phyloP scores from a whole-genome alignment of 2,113 vertebrate genomes.

The Lycaon pictus region DNA sequence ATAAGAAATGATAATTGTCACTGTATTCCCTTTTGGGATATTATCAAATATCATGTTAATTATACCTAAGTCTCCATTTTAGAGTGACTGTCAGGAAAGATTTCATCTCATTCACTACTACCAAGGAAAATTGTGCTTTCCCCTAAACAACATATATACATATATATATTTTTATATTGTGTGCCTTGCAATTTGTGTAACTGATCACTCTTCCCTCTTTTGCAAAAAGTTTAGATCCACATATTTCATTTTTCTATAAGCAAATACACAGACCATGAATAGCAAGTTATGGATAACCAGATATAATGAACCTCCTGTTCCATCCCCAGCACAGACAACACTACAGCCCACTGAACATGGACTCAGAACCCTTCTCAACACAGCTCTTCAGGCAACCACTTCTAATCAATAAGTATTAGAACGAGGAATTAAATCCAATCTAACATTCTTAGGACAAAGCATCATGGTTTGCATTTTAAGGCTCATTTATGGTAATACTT shows the following conservation, averaged over 20 bases:
- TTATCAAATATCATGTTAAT: background rate
- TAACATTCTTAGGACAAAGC: background rate
- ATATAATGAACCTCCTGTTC: background rate
- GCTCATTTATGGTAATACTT: background rate
- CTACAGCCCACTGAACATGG: background rate
- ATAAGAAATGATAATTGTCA: background rate
- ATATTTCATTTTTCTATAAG: background rate
- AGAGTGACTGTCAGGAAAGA: background rate
- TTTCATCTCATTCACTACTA: background rate
- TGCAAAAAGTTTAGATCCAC: background rate
- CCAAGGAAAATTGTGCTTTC: background rate
- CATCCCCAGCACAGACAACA: background rate
- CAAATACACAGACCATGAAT: background rate
- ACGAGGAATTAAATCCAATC: background rate
- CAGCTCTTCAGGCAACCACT: background rate
- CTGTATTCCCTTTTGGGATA: background rate
- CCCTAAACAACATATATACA: background rate
- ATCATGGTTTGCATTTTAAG: background rate
- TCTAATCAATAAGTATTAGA: background rate
- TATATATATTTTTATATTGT: background rate
- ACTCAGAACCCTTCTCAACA: background rate
- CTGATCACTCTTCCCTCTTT: background rate
- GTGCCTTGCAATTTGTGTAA: background rate
- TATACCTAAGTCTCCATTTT: background rate
- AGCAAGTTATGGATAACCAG: background rate